phyloP scores from a whole-genome alignment of 2,888 invertebrate species.

The Xanthorhoe designata region DNA sequence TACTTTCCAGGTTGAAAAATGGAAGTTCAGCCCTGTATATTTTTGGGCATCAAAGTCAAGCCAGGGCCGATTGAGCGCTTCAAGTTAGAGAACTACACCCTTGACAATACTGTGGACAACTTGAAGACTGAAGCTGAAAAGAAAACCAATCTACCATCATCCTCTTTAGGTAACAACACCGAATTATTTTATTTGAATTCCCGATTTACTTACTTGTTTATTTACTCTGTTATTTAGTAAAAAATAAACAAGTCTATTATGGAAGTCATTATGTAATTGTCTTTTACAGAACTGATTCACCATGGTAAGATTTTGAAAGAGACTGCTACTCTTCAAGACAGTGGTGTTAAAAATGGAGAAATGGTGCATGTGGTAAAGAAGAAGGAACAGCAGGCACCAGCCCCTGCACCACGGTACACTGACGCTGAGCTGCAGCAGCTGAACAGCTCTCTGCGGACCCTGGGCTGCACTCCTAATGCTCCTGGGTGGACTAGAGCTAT shows the following conservation, averaged over 20 bases:
- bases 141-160: constrained; percentile 83
- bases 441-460: constrained; percentile 86
- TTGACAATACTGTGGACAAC: constrained; percentile 86
- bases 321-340: constrained; percentile 84
- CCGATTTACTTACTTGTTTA: too few species aligned
- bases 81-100: constrained; percentile 85
- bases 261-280: too few species aligned
- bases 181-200: too few species aligned
- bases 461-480: constrained; percentile 83
- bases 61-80: constrained; percentile 76
- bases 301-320: constrained; percentile 90
- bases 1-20: constrained; percentile 44
- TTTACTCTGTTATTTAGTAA: too few species aligned
- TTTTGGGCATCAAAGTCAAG: constrained; percentile 78
- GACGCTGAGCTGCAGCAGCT: constrained; percentile 87
- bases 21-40: constrained; percentile 67
- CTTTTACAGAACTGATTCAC: constrained; percentile 87
- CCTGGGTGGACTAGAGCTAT: constrained; percentile 88
- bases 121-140: constrained; percentile 86
- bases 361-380: constrained; percentile 86
- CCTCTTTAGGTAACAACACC: constrained; percentile 79
- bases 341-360: constrained; percentile 86
- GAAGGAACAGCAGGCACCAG: constrained; percentile 62
- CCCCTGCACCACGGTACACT: constrained; percentile 77
- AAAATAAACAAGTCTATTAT: too few species aligned